Base-by-base conservation (phyloP, 1,140 invertebrate genomes). In the Antheraea pernyi region DNA sequence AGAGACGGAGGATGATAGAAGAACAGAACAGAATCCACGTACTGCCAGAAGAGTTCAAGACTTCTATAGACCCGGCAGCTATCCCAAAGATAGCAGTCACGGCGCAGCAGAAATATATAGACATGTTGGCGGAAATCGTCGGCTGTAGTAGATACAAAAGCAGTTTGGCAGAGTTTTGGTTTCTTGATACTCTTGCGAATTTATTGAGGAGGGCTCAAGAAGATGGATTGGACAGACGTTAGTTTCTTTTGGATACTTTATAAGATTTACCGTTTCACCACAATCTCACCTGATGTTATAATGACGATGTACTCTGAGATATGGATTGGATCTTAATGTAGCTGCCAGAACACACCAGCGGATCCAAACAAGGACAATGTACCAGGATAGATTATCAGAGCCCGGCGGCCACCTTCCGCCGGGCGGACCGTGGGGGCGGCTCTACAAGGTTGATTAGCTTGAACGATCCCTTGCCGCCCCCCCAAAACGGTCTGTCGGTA, bases 81-180 rank as follows among this genome's bases (percentile, higher is more conserved):
- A 92, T 92, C 64, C 88, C 90, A 0, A 88, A 77, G 39, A 87
- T 92, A 71, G 67, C 67, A 0, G 16, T 22, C 0, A 90, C 89
- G 0, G 70, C 85, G 2, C 81, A 74, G 0, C 81, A 88, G 74
- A 84, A 77, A 53, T 89, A 83, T 67, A 90, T 92, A 8, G 86
- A 89, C 30, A 74, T 81, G 9, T 66, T 92, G 60, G 90, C 73
- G 7, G 77, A 81, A 0, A 39, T 91, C 4, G 81, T 83, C 0
- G 90, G 89, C 0, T 92, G 90, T 65, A 81, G 46, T 3, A 69
- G 70, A 39, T 91, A 90, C 65, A 89, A 76, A 62, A 82, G 71
- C 13, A 89, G 84, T 67, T 67, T 89, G 64, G 86, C 89, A 0
- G 90, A 92, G 53, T 91, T 69, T 65, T 92, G 90, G 90, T 88